phyloP scores from a whole-genome alignment of 2,797 vertebrate genomes.

The Hypotaenidia okinawae region DNA sequence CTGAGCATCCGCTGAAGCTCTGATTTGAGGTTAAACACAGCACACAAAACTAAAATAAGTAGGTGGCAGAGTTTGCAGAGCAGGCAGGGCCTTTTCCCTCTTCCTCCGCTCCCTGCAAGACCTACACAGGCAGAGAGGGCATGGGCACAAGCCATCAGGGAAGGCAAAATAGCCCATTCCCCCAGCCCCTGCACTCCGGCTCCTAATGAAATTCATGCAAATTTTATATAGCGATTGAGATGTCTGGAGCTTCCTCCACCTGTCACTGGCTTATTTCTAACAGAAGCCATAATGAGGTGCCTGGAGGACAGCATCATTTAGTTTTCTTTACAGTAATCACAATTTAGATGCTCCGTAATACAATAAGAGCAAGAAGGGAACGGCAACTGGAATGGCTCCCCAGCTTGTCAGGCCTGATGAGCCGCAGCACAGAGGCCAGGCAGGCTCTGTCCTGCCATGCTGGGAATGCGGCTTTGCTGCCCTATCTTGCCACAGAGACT shows the following conservation, averaged over 20 bases:
- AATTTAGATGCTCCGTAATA: background rate
- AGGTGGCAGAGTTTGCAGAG: background rate
- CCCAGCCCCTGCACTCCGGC: rapidly evolving
- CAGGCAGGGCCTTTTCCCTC: background rate
- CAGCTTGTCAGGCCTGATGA: background rate
- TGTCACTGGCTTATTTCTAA: constrained; percentile 37
- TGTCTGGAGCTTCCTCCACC: constrained; percentile 7
- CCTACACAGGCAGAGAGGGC: background rate
- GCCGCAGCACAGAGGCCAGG: background rate
- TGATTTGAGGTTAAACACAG: background rate
- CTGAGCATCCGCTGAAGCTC: background rate
- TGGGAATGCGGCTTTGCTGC: background rate
- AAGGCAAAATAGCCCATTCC: background rate
- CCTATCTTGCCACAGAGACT: background rate
- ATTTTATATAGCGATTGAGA: background rate
- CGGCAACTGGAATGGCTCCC: background rate
- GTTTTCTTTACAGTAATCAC: constrained; percentile 31
- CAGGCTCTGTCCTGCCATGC: background rate
- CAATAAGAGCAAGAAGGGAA: background rate
- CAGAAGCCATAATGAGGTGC: background rate
- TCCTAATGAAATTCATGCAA: background rate
- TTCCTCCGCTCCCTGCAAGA: background rate
- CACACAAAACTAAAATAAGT: background rate
- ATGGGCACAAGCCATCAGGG: background rate
- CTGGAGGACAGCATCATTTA: background rate